Conservation (phyloP, 2,113 vertebrate genomes). For the Tragelaphus scriptus region DNA sequence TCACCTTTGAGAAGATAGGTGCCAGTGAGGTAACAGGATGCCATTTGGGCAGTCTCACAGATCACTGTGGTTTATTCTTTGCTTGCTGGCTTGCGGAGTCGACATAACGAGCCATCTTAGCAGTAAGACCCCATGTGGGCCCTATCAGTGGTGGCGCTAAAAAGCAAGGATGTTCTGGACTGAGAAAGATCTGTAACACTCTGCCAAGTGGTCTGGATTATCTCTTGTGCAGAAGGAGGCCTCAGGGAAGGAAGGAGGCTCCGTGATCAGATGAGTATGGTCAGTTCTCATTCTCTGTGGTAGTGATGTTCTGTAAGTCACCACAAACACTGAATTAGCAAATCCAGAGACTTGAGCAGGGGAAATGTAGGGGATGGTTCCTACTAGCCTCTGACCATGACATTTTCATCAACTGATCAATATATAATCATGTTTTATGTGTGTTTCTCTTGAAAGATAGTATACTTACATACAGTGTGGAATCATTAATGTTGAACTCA, state of each 20-base stretch:
- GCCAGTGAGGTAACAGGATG: neutral
- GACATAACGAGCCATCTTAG: neutral
- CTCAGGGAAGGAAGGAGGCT: neutral
- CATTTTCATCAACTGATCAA: neutral
- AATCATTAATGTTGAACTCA: neutral
- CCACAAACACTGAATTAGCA: neutral
- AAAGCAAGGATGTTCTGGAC: neutral
- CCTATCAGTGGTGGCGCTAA: neutral
- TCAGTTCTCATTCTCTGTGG: neutral
- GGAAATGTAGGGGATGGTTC: neutral
- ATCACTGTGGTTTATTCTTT: neutral
- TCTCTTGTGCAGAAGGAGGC: neutral
- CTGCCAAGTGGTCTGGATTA: neutral
- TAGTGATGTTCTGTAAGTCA: neutral
- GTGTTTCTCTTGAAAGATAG: neutral
- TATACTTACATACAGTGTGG: neutral
- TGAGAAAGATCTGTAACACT: neutral
- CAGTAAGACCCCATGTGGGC: neutral
- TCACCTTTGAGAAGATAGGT: neutral
- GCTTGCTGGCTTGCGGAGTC: neutral
- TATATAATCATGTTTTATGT: neutral
- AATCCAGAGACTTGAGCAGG: neutral
- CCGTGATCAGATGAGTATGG: accelerated
- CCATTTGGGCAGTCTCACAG: neutral
- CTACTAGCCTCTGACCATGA: neutral